Evolutionary conservation across 2,113 vertebrate genomes (phyloP), one percentile per base, ranked within the genome.

Genomic region (Ophiodon elongatus): DNA sequence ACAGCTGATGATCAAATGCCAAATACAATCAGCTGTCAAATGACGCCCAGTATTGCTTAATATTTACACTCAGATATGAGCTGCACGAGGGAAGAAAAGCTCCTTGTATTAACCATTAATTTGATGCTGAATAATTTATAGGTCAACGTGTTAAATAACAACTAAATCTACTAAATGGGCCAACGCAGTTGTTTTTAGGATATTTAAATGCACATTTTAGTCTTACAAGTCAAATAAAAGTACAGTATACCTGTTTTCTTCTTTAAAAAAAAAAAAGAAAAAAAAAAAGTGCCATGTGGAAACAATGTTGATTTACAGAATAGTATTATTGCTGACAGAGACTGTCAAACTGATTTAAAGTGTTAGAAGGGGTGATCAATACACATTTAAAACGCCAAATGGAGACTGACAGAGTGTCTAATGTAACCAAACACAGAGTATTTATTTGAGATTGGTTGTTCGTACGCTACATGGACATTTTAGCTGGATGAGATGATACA

Each of bases 331-430:
- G 29, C 76, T 68, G 64, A 71, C 35, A 79, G 54, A 59, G 63
- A 82, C 60, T 63, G 62, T 68, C 35, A 74, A 71, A 66, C 41
- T 23, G 60, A 83, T 76, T 62, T 27, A 41, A 73, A 77, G 73
- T 50, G 71, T 88, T 37, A 29, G 62, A 73, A 21, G 33, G 21
- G 67, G 9, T 8, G 69, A 83, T 84, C 75, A 43, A 79, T 91
- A 85, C 47, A 76, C 80, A 85, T 81, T 84, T 62, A 85, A 88
- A 82, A 63, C 77, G 68, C 86, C 91, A 92, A 88, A 91, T 72
- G 74, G 81, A 86, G 73, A 60, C 76, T 79, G 62, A 80, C 76
- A 75, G 64, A 71, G 60, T 23, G 73, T 67, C 83, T 70, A n/a
- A 65, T 85, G 39, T 83, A 67, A 87, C 81, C 79, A 80, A 84